Evolutionary conservation across 2,797 vertebrate species (phyloP), one percentile per base, ranked within the genome.

Genomic region (Acrossocheilus fasciatus): DNA sequence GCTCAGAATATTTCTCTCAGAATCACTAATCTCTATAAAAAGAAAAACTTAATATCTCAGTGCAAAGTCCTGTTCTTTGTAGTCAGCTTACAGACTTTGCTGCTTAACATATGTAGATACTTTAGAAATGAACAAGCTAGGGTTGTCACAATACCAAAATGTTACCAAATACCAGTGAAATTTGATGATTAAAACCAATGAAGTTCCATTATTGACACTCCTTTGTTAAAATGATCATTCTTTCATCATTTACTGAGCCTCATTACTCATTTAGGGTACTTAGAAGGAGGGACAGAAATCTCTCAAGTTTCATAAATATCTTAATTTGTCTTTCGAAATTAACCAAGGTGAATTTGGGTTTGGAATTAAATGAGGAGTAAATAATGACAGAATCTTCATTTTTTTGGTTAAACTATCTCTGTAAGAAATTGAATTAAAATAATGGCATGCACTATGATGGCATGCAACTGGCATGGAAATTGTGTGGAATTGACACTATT

Each of bases 1-100:
- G 30, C 36, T 85, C 47, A 0, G 52, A 72, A 59, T 52, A 70
- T 62, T 85, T 73, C 26, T 62, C 47, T 50, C 20, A 1, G 47
- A 57, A 36, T 2, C 18, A 4, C 84, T 88, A 26, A 79, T 84
- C 89, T 78, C 45, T 20, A 12, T 45, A 34, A 47, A 43, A 64
- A 30, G 30, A 18, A 45, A 45, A 12, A 47, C 10, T n/a, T 62
- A 18, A 59, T 64, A 41, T 73, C 23, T 39, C 41, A 68, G 75
- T 50, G 69, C 23, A 54, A 68, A 68, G 84, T 72, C 18, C 34
- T 79, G 50, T 41, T 41, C 66, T 54, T 64, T 82, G 45, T 30
- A n/a, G 41, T 18, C 9, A 8, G 34, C 57, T 74, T 62, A 66
- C 66, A 62, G 26, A 66, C 30, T 82, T 59, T 20, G n/a, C n/a